Conservation (phyloP, 1,140 invertebrate species). For the Bilobella aurantiaca region DNA sequence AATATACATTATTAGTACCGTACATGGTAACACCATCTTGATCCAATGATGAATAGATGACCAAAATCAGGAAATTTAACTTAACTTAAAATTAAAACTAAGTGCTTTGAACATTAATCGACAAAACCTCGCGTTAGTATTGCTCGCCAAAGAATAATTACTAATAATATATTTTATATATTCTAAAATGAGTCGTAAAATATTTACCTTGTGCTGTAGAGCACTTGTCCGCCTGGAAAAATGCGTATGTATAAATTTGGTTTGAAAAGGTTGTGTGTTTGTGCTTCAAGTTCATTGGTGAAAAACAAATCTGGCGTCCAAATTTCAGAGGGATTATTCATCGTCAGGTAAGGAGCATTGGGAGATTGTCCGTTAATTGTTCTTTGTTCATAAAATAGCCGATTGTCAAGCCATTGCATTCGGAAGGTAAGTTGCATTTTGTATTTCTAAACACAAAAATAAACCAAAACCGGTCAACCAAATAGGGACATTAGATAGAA, state of each 20-base stretch:
- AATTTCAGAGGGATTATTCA: constrained; percentile 80
- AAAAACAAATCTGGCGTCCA: constrained; percentile 93
- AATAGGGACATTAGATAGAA: too few relatives aligned
- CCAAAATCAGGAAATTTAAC: too few relatives aligned
- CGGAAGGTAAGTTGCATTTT: not conserved
- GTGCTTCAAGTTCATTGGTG: constrained; percentile 90
- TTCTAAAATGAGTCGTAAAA: not conserved
- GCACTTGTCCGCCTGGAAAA: constrained; percentile 83
- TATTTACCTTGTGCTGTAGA: constrained; percentile 82
- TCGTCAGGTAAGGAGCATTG: constrained; percentile 69
- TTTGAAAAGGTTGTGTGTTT: constrained; percentile 95
- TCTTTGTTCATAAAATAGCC: not conserved
- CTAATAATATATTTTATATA: too few relatives aligned
- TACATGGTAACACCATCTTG: too few relatives aligned
- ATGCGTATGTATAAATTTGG: constrained; percentile 94
- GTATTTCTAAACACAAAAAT: too few relatives aligned
- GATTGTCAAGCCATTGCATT: not conserved
- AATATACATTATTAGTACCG: too few relatives aligned
- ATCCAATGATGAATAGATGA: too few relatives aligned
- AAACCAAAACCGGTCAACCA: too few relatives aligned
- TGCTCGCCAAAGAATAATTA: too few relatives aligned
- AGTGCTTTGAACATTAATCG: too few relatives aligned
- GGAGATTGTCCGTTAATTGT: not conserved
- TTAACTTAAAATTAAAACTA: too few relatives aligned
- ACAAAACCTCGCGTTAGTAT: too few relatives aligned